Conservation (phyloP, 2,888 invertebrate species). For the Julus scandinavius region DNA sequence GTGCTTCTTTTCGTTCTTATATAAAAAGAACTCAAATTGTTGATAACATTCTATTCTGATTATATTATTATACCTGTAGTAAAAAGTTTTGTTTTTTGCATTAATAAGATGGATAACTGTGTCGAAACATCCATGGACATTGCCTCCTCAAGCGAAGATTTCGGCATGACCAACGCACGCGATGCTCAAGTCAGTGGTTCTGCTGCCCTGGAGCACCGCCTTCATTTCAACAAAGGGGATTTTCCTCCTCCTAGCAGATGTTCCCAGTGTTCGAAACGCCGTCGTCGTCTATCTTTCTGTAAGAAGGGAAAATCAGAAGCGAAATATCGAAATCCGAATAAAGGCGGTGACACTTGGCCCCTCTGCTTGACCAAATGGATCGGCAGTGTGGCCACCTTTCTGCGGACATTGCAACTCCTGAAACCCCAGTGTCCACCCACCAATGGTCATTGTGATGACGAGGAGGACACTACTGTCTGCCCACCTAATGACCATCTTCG, state of each 20-base stretch:
- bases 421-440: neutral
- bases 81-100: too few relatives aligned
- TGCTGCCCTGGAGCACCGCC: neutral
- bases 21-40: too few relatives aligned
- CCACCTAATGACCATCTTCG: neutral
- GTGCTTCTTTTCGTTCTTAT: too few relatives aligned
- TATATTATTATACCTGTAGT: too few relatives aligned
- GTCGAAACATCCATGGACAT: neutral
- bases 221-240: conserved; percentile 5
- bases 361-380: neutral
- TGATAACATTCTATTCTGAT: too few relatives aligned
- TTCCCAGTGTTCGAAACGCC: neutral
- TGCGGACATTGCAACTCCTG: neutral
- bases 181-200: neutral
- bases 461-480: neutral
- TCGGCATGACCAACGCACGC: neutral
- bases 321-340: neutral
- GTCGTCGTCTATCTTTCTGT: too few relatives aligned
- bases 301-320: neutral
- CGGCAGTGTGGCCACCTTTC: neutral
- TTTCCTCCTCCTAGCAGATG: neutral
- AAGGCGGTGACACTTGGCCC: neutral
- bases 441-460: neutral
- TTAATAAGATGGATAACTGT: neutral
- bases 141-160: neutral